phyloP scores from a whole-genome alignment of 2,113 vertebrate genomes.

The Atherinomorus stipes region DNA sequence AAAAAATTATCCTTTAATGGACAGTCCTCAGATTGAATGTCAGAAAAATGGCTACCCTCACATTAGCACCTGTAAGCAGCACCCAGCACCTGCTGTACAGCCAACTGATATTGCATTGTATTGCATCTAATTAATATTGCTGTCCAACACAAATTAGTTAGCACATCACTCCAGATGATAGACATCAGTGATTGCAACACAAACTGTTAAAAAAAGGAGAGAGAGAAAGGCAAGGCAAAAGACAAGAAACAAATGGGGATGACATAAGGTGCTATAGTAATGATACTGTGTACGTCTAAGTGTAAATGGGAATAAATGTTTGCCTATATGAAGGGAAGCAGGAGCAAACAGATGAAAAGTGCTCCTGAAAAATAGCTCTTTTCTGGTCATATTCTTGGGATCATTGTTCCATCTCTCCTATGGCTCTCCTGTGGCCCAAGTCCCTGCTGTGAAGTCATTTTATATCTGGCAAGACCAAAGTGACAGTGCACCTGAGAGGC shows the following conservation, averaged over 20 bases:
- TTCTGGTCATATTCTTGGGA: background rate
- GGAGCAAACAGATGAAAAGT: background rate
- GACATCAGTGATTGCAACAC: too few species aligned
- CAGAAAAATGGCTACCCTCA: background rate
- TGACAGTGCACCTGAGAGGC: constrained; percentile 27
- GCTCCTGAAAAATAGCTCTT: background rate
- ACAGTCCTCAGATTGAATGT: background rate
- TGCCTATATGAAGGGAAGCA: background rate
- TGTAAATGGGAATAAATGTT: background rate
- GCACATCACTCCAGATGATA: too few species aligned
- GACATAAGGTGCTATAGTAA: too few species aligned
- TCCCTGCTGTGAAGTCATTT: constrained; percentile 10
- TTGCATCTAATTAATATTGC: constrained; percentile 1
- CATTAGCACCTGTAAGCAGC: constrained; percentile 1
- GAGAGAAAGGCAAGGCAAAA: too few species aligned
- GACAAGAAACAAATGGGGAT: too few species aligned
- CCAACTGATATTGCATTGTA: constrained; percentile 1
- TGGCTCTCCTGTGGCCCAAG: constrained; percentile 8
- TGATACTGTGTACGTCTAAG: too few species aligned
- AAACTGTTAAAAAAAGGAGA: too few species aligned
- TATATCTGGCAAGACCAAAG: constrained; percentile 10
- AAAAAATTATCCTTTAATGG: too few species aligned
- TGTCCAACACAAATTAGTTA: background rate
- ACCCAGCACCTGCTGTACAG: background rate
- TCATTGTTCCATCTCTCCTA: background rate